These are phyloP conservation scores for Myripristis jacobus DNA, from an alignment of 2,797 vertebrate genomes.

Conservation along the genomic window DNA sequence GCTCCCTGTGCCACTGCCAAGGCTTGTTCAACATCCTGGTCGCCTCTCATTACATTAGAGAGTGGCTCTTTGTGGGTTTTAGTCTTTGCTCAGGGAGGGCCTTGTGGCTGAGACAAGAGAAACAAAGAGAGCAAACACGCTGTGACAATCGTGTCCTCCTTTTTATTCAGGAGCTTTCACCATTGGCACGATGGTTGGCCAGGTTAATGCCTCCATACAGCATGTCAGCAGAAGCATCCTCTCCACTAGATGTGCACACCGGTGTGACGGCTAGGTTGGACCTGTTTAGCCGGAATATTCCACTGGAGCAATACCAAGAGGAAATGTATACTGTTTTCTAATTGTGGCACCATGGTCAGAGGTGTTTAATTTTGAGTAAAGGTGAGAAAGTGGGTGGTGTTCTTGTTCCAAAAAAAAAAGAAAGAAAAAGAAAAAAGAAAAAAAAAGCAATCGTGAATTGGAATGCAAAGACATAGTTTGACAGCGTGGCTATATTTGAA, in stretches of 20 bases:
- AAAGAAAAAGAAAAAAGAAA: too few species aligned
- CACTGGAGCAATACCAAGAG: constrained; percentile 36
- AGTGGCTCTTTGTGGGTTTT: constrained; percentile 51
- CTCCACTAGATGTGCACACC: constrained; percentile 62
- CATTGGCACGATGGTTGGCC: constrained; percentile 73
- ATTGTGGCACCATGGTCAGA: constrained; percentile 48
- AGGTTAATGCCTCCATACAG: constrained; percentile 84
- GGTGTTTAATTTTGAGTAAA: constrained; percentile 36
- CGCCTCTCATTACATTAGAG: constrained; percentile 45
- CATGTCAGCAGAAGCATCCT: constrained; percentile 78
- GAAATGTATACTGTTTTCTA: constrained; percentile 38
- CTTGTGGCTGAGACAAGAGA: constrained; percentile 73
- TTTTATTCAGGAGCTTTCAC: constrained; percentile 78
- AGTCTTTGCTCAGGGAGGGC: constrained; percentile 52
- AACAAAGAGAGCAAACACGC: constrained; percentile 77
- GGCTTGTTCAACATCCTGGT: constrained; percentile 5
- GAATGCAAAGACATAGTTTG: constrained; percentile 15
- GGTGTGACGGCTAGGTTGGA: constrained; percentile 65
- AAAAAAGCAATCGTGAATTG: background rate
- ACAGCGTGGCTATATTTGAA: constrained; percentile 6
- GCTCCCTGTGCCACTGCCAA: constrained; percentile 1
- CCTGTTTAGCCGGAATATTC: constrained; percentile 57
- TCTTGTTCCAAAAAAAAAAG: background rate
- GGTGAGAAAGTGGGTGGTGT: constrained; percentile 30
- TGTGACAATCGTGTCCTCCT: constrained; percentile 83